Evolutionary conservation across 2,888 invertebrate species (phyloP), one percentile per base, ranked within the genome.

Genomic region (Craniophora ligustri): DNA sequence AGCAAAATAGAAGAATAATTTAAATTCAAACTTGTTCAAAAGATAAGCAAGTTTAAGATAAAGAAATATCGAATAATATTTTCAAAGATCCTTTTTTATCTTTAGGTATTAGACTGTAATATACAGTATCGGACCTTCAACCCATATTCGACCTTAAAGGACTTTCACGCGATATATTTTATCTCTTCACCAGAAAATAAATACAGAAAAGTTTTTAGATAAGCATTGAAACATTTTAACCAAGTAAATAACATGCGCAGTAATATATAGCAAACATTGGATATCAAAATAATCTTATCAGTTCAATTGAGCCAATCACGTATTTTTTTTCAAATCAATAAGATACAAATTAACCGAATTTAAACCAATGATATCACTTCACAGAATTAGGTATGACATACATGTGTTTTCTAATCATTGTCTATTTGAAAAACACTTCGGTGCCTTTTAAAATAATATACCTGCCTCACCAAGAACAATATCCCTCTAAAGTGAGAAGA

Each of bases 211-310:
- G 6, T 13, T 62, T 36, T 41, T 1, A 38, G 14, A 61, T 51
- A 36, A 42, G 5, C n/a, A 19, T 39, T 8, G 19, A 35, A 40
- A 54, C 2, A 39, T 23, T 23, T 40, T 38, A 26, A 26, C 7
- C 50, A n/a, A n/a, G n/a, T 13, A n/a, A 32, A 40, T 62, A 18
- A 66, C 16, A 45, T 42, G 19, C n/a, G 32, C 26, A 40, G 21
- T 10, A 42, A 7, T 3, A 6, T 31, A 3, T 42, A 10, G 19
- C 30, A 26, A 45, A 48, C 23, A 41, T 38, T 30, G 34, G 44
- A 48, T 56, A 11, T 8, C 13, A 40, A 32, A 21, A 21, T 14
- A 41, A 48, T 47, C 19, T 60, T 54, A 67, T 61, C 54, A 23
- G 30, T 23, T 40, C 3, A 28, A 14, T 21, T 30, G 1, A 34